Base-by-base conservation (phyloP, 2,797 vertebrate species). In the Pipistrellus pygmaeus region DNA sequence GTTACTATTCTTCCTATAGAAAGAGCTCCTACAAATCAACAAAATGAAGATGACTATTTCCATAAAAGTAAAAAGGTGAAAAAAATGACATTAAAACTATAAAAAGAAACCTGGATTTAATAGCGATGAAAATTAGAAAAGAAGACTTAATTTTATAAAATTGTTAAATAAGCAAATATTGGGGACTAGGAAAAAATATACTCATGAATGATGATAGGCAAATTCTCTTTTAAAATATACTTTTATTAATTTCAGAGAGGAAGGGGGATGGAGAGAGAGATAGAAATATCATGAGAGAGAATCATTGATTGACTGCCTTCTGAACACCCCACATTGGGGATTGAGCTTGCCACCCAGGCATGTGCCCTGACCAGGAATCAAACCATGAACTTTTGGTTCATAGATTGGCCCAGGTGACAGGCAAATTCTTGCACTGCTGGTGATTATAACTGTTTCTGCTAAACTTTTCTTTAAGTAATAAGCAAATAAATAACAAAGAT, bases 31-130 rank as follows among this genome's bases (percentile, higher is more conserved):
- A 1, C 5, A 85, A 82, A 68, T 87, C 20, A 85, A 82, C 5
- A 68, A 69, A 69, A 72, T 66, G 38, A 86, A 88, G 55, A 41
- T 30, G n/a, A 75, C 51, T 90, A 20, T 48, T 89, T 89, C 46
- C 86, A 84, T 86, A 71, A 75, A 73, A 38, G 6, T n/a, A 35
- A 46, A 15, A 88, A 88, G 21, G 5, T 60, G 7, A 41, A 75
- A 68, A 44, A 51, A 64, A 78, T 73, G 10, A 32, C 38, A 83
- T 30, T 68, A 82, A 53, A 89, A 77, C 35, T 25, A n/a, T 18
- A 35, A 62, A 78, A 62, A 21, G 11, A 77, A 75, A 77, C 23
- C 30, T 53, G 21, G 72, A 88, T 85, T 69, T 44, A 75, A 27
- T 17, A 66, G 3, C 15, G 6, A 46, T 68, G 4, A 1, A 84